Base-by-base conservation (phyloP, 1,140 invertebrate species). In the Sycobia sp. region DNA sequence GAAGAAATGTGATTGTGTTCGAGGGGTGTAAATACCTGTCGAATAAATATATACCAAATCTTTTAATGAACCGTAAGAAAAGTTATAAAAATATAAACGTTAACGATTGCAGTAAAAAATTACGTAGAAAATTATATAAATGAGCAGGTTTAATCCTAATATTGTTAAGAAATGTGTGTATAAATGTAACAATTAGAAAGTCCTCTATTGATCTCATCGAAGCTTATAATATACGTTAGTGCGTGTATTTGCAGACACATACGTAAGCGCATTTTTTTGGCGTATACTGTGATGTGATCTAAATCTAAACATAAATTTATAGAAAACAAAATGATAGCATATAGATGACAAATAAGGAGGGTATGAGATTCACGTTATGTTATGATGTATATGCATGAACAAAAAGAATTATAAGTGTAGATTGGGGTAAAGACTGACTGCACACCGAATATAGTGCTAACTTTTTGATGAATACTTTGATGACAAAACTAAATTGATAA, bases 131-230 rank as follows among this genome's bases (percentile, higher is more conserved):
- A 47, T 36, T 50, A 39, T 50, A 46, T 23, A 50, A 51, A 47
- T 22, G 44, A 56, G 38, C 25, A 54, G 46, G 14, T 58, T 32
- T 65, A 65, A 59, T 54, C 62, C 34, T 59, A 51, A 63, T 39
- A 22, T 46, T 22, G 22, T 64, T 65, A 53, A 44, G 41, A 23
- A 53, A 58, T 54, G 11, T 58, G 34, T 65, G 55, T 65, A 65
- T 65, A 65, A 65, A 58, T 65, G 55, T 65, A 65, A 65, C 25
- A 47, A 58, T 65, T 58, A 53, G 55, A 58, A 65, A 53, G 23
- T 53, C 55, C 54, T 64, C 44, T 58, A 59, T 65, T 65, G 62
- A 65, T 65, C 62, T 65, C 62, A 58, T 58, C 29, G 47, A 64
- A 57, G 38, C 46, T 63, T 55, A 62, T 50, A 51, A 41, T 41